Conservation (phyloP, 2,113 vertebrate species). For the Grallaria varia region DNA sequence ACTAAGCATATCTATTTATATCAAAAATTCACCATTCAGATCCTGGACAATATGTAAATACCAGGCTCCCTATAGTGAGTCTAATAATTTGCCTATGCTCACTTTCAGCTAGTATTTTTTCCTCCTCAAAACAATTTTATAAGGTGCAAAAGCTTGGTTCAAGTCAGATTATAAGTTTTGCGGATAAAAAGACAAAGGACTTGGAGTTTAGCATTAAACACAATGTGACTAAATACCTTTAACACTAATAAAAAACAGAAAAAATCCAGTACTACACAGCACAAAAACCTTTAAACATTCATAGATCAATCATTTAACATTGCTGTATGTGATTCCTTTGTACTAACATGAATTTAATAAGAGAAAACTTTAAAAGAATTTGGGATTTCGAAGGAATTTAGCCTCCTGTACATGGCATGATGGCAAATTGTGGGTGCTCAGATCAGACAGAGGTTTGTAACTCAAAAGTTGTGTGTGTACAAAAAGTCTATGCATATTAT, state of each 20-base stretch:
- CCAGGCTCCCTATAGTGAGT: neutral
- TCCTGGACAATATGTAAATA: conserved; percentile 10
- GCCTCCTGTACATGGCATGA: neutral
- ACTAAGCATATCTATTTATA: neutral
- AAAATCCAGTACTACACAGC: neutral
- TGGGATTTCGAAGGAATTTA: neutral
- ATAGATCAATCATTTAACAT: neutral
- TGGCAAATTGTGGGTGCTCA: neutral
- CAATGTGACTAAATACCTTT: neutral
- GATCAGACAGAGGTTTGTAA: neutral
- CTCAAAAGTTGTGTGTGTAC: neutral
- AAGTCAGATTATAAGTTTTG: neutral
- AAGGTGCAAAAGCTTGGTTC: neutral
- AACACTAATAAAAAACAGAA: neutral
- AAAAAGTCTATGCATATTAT: neutral
- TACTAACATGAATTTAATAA: neutral
- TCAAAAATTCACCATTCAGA: neutral
- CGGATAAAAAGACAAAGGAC: neutral
- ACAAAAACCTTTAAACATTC: neutral
- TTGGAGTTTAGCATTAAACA: neutral
- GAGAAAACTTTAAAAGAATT: neutral
- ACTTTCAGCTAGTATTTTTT: neutral
- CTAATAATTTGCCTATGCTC: neutral
- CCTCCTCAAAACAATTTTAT: neutral
- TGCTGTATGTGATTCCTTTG: neutral